A percentile compares a stretch with the other conserved stretches of the same genome.
These are phyloP conservation scores for Perizoma flavofasciatum DNA, from an alignment of 2,888 invertebrate genomes.

Conservation along the genomic window DNA sequence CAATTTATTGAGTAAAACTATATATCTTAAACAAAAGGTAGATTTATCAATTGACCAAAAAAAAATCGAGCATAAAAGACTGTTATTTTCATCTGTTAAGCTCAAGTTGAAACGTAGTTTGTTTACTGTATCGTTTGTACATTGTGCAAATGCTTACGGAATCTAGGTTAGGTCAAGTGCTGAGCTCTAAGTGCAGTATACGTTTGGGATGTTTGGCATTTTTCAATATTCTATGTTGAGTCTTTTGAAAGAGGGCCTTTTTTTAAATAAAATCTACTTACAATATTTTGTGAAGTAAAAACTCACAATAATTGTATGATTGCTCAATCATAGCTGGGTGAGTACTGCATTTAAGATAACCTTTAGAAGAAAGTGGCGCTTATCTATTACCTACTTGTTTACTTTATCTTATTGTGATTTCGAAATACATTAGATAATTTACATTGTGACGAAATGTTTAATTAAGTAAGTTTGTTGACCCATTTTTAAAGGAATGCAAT, in stretches of 20 bases:
- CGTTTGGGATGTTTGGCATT: constrained; percentile 17
- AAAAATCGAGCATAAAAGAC: too few species aligned
- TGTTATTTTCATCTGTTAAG: too few species aligned
- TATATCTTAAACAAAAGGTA: too few species aligned
- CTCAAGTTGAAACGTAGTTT: not conserved
- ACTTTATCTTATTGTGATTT: not conserved
- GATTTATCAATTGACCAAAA: too few species aligned
- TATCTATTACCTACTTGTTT: not conserved
- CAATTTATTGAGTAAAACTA: too few species aligned
- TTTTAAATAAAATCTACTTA: too few species aligned
- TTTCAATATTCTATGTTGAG: constrained; percentile 13
- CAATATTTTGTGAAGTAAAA: too few species aligned
- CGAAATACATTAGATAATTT: not conserved
- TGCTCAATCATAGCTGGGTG: not conserved
- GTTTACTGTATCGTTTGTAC: constrained; percentile 6
- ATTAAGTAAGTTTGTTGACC: too few species aligned
- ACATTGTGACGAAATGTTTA: not conserved
- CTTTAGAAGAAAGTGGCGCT: constrained; percentile 5
- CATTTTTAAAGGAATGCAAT: too few species aligned
- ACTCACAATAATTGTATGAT: not conserved
- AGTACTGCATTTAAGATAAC: constrained; percentile 8
- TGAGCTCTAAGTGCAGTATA: constrained; percentile 19
- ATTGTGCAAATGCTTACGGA: constrained; percentile 16
- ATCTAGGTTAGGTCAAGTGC: constrained; percentile 26
- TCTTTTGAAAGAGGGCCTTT: constrained; percentile 4